phyloP scores from a whole-genome alignment of 2,888 invertebrate species.

The Cephonodes hylas region DNA sequence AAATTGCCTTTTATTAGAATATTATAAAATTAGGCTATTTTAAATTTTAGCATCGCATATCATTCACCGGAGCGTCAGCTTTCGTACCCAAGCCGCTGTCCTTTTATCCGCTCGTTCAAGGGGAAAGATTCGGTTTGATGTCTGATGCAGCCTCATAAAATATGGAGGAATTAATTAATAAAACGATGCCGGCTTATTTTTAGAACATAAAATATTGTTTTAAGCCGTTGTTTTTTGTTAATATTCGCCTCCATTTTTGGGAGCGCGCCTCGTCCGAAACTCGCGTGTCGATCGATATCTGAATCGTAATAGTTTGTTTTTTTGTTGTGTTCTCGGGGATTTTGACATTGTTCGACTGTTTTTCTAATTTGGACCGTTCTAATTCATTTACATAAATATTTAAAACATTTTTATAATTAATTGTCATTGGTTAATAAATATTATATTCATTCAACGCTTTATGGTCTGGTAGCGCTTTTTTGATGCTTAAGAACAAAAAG shows the following conservation, averaged over 20 bases:
- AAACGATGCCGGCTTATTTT: slow-evolving; percentile 21
- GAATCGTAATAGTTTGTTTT: slow-evolving; percentile 7
- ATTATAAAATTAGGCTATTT: too few relatives aligned
- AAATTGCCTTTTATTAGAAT: too few relatives aligned
- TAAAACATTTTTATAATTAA: too few relatives aligned
- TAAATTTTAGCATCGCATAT: not conserved
- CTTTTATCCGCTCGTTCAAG: slow-evolving; percentile 30
- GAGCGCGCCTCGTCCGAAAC: not conserved
- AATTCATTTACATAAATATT: not conserved
- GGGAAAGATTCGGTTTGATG: slow-evolving; percentile 34
- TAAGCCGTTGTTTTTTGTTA: not conserved
- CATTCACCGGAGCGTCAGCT: not conserved
- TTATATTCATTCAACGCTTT: too few relatives aligned
- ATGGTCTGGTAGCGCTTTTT: too few relatives aligned
- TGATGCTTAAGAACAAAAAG: too few relatives aligned
- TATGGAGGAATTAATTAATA: slow-evolving; percentile 65
- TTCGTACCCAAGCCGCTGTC: not conserved
- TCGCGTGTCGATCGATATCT: slow-evolving; percentile 9
- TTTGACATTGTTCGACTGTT: not conserved
- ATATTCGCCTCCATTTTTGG: not conserved
- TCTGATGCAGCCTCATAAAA: slow-evolving; percentile 49
- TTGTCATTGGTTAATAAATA: too few relatives aligned
- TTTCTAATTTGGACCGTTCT: not conserved
- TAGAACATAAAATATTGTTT: not conserved
- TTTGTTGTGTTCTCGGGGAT: not conserved